Conservation (phyloP, 1,140 invertebrate species). For the Elysia chlorotica region DNA sequence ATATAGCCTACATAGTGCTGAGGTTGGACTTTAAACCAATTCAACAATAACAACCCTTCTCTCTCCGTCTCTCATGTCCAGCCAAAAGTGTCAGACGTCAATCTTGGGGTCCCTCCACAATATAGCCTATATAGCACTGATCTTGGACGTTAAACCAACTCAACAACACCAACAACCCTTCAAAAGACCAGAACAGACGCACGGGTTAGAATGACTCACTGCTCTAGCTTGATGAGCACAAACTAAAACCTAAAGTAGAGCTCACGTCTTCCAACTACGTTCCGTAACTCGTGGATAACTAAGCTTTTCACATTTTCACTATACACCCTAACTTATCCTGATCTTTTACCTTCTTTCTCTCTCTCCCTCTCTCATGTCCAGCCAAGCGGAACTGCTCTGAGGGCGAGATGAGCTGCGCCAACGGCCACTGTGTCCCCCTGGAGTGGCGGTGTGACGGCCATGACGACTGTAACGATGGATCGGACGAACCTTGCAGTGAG, state of each 20-base stretch:
- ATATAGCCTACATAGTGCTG: too few relatives aligned
- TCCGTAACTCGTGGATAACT: not conserved
- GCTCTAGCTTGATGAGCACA: not conserved
- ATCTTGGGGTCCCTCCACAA: too few relatives aligned
- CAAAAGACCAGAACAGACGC: too few relatives aligned
- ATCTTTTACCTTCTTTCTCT: not conserved
- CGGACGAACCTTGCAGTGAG: constrained; percentile 53
- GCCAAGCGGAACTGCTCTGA: constrained; percentile 46
- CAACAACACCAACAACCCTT: too few relatives aligned
- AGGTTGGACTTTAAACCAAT: too few relatives aligned
- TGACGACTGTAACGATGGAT: constrained; percentile 48
- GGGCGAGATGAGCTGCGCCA: constrained; percentile 56
- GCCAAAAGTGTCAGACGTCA: too few relatives aligned
- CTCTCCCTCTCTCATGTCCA: constrained; percentile 21
- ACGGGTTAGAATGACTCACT: too few relatives aligned
- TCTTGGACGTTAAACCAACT: too few relatives aligned
- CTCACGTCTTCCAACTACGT: not conserved
- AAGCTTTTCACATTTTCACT: too few relatives aligned
- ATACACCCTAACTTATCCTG: not conserved
- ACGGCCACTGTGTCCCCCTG: constrained; percentile 78
- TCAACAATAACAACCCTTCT: too few relatives aligned
- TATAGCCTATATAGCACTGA: too few relatives aligned
- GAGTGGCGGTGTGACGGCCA: constrained; percentile 73
- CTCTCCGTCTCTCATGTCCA: too few relatives aligned
- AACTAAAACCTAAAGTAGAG: not conserved